Evolutionary conservation across 2,797 vertebrate genomes (phyloP).

Genomic region (Peromyscus aztecus): DNA sequence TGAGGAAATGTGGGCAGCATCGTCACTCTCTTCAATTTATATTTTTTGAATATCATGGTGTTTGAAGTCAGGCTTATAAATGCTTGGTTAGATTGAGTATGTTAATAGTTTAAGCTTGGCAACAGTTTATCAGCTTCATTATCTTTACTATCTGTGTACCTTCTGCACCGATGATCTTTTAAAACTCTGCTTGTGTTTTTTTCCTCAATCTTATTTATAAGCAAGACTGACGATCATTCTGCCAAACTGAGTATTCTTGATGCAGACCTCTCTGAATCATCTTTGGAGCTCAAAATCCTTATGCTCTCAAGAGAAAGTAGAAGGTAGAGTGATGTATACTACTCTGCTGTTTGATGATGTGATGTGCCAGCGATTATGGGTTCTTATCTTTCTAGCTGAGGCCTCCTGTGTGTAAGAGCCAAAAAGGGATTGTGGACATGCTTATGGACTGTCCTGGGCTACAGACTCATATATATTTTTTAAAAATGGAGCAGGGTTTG

Average conservation of each 20-base stretch:
- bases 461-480: not conserved
- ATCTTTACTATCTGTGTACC: slow-evolving; percentile 46
- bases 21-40: slow-evolving; percentile 16
- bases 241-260: not conserved
- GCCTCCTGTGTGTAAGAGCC: not conserved
- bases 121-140: slow-evolving; percentile 57
- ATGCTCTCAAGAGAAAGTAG: not conserved
- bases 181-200: not conserved
- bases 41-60: slow-evolving; percentile 49
- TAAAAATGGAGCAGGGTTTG: not conserved
- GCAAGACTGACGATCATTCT: not conserved
- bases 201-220: slow-evolving; percentile 26
- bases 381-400: not conserved
- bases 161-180: not conserved
- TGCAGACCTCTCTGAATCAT: not conserved
- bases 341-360: not conserved
- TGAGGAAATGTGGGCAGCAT: slow-evolving; percentile 38
- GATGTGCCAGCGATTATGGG: not conserved
- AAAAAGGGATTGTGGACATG: not conserved
- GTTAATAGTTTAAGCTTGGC: slow-evolving; percentile 64
- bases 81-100: slow-evolving; percentile 26
- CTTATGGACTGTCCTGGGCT: not conserved
- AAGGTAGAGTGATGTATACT: not conserved
- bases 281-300: not conserved
- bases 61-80: slow-evolving; percentile 58